Percentiles rank a stretch among this genome's conserved stretches.
Evolutionary conservation across 2,797 vertebrate genomes (phyloP).

Genomic region (Melanitta fusca): DNA sequence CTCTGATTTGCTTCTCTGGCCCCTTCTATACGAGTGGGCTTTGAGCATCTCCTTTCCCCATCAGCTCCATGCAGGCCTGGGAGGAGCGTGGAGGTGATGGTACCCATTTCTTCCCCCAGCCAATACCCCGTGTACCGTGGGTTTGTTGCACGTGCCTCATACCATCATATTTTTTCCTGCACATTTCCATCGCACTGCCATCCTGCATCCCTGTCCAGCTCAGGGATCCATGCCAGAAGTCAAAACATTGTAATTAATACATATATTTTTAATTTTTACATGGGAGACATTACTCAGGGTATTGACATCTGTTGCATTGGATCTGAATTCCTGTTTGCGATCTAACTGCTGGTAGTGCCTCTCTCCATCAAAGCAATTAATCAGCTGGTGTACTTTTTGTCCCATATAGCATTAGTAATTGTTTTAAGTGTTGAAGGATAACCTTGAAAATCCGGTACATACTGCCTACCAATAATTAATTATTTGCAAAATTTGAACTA

Average conservation of each 20-base stretch:
- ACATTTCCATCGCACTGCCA: accelerated
- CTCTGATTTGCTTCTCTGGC: neutral
- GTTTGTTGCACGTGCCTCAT: neutral
- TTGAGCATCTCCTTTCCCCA: neutral
- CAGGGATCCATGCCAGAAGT: neutral
- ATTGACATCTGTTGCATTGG: neutral
- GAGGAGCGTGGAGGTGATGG: neutral
- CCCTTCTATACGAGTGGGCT: neutral
- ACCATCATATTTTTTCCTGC: accelerated
- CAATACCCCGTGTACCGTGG: accelerated
- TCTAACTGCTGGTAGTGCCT: neutral
- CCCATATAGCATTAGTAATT: neutral
- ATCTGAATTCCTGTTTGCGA: neutral
- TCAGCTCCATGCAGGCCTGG: neutral
- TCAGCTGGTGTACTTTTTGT: neutral
- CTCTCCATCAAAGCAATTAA: neutral
- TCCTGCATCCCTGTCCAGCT: neutral
- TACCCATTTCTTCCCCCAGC: neutral
- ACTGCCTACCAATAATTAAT: neutral
- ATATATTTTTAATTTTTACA: neutral
- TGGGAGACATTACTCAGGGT: neutral
- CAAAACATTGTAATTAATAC: neutral
- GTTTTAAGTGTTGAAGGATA: neutral
- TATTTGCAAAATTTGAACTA: neutral
- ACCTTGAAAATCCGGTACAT: neutral